phyloP scores from a whole-genome alignment of 2,797 vertebrate species.

The Sebastes variabilis region DNA sequence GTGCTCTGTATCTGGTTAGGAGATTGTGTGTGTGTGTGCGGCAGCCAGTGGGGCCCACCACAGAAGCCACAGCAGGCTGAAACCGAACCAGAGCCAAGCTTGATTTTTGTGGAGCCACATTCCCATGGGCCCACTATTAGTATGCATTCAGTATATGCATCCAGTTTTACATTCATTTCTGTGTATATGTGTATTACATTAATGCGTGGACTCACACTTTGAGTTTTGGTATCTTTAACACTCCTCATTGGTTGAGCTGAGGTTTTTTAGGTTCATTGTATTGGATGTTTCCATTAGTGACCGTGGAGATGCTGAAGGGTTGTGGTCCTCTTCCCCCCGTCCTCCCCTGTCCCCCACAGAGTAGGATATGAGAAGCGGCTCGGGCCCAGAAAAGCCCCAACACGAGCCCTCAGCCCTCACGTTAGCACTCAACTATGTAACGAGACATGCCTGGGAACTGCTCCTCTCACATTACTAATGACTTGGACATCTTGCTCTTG shows the following conservation, averaged over 20 bases:
- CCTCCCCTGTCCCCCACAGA: neutral
- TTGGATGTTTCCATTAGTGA: constrained; percentile 43
- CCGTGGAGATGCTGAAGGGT: constrained; percentile 31
- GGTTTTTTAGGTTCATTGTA: constrained; percentile 38
- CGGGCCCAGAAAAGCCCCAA: constrained; percentile 42
- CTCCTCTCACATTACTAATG: constrained; percentile 78
- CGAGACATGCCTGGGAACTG: constrained; percentile 71
- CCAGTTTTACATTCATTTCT: constrained; percentile 9
- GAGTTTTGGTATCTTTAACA: neutral
- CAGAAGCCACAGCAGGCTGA: constrained; percentile 70
- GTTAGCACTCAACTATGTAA: constrained; percentile 71
- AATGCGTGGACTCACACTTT: constrained; percentile 7
- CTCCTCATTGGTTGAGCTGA: constrained; percentile 10
- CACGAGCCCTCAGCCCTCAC: constrained; percentile 49
- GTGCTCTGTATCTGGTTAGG: constrained; percentile 63
- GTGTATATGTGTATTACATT: constrained; percentile 12
- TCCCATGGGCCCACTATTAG: constrained; percentile 50
- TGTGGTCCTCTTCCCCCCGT: constrained; percentile 15
- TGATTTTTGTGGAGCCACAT: constrained; percentile 66
- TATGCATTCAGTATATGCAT: constrained; percentile 12
- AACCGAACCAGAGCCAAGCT: constrained; percentile 54
- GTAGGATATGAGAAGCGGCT: constrained; percentile 20
- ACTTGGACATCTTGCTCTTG: constrained; percentile 79
- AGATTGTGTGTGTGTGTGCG: constrained; percentile 22
- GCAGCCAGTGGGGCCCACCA: constrained; percentile 52